phyloP scores from a whole-genome alignment of 2,888 invertebrate genomes.

The Eurytoma adleriae region DNA sequence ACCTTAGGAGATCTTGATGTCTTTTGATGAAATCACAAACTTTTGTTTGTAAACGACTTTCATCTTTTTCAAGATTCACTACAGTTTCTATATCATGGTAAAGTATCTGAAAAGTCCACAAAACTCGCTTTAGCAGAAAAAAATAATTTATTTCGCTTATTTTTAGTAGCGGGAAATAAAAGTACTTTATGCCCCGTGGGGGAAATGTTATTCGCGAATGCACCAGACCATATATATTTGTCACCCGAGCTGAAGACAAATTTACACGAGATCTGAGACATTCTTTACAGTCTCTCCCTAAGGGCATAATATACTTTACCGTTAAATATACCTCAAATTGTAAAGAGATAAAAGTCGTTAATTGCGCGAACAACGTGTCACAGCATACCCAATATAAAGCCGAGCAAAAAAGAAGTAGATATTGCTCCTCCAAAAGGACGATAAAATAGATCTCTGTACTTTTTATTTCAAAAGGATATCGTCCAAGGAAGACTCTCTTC shows the following conservation, averaged over 20 bases:
- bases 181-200: no score
- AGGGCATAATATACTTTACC: no score
- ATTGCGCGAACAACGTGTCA: constrained; percentile 24
- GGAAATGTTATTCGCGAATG: no score
- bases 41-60: neutral
- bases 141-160: neutral
- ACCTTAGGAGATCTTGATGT: constrained; percentile 25
- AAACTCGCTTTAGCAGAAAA: no score
- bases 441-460: constrained; percentile 7
- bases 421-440: constrained; percentile 32
- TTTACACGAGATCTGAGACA: no score
- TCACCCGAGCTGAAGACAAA: no score
- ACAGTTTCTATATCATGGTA: neutral
- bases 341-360: constrained; percentile 24
- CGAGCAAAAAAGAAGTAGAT: constrained; percentile 57
- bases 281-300: no score
- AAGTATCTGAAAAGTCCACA: constrained; percentile 16
- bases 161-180: no score
- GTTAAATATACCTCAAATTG: constrained; percentile 17
- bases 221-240: neutral
- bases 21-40: neutral
- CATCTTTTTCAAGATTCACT: neutral
- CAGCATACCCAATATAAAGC: constrained; percentile 37
- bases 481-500: neutral
- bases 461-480: constrained; percentile 33